phyloP scores from a whole-genome alignment of 2,888 invertebrate species.

The Diabrotica balteata region DNA sequence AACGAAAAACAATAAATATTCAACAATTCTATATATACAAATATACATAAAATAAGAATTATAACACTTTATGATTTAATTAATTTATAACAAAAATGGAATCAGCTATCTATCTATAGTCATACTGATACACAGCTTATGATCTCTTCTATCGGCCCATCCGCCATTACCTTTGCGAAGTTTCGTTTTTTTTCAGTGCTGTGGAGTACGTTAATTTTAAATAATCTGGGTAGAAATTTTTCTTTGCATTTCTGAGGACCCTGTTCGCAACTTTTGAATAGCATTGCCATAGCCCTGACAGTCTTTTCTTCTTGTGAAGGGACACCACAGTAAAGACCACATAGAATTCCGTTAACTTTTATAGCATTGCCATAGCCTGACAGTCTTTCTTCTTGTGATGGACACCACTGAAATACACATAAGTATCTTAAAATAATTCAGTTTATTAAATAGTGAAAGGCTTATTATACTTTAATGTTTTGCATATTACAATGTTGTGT shows the following conservation, averaged over 20 bases:
- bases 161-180: slow-evolving; percentile 93
- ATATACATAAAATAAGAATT: slow-evolving; percentile 27
- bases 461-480: no score
- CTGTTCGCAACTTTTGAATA: slow-evolving; percentile 84
- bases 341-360: no score
- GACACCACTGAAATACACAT: slow-evolving; percentile 76
- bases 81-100: slow-evolving; percentile 29
- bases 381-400: slow-evolving; percentile 95
- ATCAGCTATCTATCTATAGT: slow-evolving; percentile 55
- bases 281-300: slow-evolving; percentile 87
- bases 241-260: slow-evolving; percentile 74
- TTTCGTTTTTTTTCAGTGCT: slow-evolving; percentile 75
- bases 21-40: slow-evolving; percentile 26
- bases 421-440: no score
- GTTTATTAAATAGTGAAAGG: no score
- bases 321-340: no score
- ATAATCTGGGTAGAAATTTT: slow-evolving; percentile 75
- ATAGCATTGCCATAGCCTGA: slow-evolving; percentile 84
- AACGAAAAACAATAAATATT: slow-evolving; percentile 25
- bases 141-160: slow-evolving; percentile 93
- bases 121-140: slow-evolving; percentile 80
- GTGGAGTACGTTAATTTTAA: slow-evolving; percentile 72
- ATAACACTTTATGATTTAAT: slow-evolving; percentile 24
- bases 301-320: slow-evolving; percentile 93
- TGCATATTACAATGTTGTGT: no score